Evolutionary conservation across 1,140 invertebrate genomes (phyloP), one percentile per base, ranked within the genome.

Genomic region (Panulirus ornatus): DNA sequence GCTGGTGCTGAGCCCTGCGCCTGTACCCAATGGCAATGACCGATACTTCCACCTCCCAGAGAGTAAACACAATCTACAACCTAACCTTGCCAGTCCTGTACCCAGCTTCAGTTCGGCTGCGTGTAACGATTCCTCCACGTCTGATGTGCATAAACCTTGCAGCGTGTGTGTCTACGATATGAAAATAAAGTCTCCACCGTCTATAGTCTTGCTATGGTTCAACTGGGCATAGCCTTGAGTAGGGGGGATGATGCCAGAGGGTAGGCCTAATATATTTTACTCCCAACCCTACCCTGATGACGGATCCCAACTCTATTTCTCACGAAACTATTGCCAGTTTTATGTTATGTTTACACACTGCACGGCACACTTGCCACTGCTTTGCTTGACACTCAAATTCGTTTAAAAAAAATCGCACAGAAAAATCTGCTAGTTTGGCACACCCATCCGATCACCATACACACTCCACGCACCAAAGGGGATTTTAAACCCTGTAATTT

Each of bases 21-120:
- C 30, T 58, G 42, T 66, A 73, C 71, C 84, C 84, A 54, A 75
- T 85, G 84, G 70, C 84, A 85, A 85, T 85, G 84, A 85, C 84
- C 84, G 70, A 54, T 30, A n/a, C 84, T 75, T 73, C 42, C 42
- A 36, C 27, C 36, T 19, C 14, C 54, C 54, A 58, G n/a, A n/a
- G n/a, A n/a, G n/a, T n/a, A n/a, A n/a, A n/a, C n/a, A n/a, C n/a
- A n/a, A n/a, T n/a, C n/a, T n/a, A 14, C 19, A 58, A 58, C 54
- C 54, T 58, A 3, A 58, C 54, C 19, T 47, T 47, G 14, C 44
- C n/a, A n/a, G n/a, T 36, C 36, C 36, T 34, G 36, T 58, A 66
- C 36, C 81, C 54, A 40, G 36, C 27, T 75, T 75, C 54, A 40
- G 16, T 66, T 27, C 63, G 38, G 44, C 81, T 66, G n/a, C 81